Conservation (phyloP, 2,888 invertebrate species). For the Eristalis arbustorum region DNA sequence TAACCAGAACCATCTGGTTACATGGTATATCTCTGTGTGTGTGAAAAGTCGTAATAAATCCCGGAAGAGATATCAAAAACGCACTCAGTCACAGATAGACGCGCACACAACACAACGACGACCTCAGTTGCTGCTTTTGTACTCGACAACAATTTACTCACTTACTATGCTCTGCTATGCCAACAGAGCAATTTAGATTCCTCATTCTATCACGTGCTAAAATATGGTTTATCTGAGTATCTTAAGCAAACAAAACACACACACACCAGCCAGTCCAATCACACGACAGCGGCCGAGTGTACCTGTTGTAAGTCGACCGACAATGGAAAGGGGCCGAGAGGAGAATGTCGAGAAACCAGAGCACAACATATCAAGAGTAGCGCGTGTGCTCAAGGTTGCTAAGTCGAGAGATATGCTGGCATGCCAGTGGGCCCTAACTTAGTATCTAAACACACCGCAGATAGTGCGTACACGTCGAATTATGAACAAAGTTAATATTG, state of each 20-base stretch:
- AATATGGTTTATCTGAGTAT: background rate
- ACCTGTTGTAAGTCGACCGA: background rate
- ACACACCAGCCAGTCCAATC: background rate
- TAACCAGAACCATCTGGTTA: background rate
- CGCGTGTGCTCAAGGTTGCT: background rate
- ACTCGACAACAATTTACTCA: conserved; percentile 14
- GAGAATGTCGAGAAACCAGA: background rate
- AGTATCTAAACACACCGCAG: background rate
- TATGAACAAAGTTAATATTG: background rate
- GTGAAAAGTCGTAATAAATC: background rate
- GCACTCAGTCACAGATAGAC: background rate
- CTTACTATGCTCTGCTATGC: conserved; percentile 12
- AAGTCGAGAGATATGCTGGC: background rate
- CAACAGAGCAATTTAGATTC: conserved; percentile 18
- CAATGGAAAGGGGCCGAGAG: background rate
- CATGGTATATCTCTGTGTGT: background rate
- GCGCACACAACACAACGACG: background rate
- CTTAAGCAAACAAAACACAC: background rate
- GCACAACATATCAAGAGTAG: background rate
- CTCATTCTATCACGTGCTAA: conserved; percentile 55
- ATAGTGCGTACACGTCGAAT: background rate
- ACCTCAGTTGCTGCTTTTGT: background rate
- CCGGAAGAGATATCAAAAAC: background rate
- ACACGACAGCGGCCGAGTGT: background rate
- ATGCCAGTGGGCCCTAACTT: background rate